These are phyloP conservation scores for Oscheius sp. DNA, from an alignment of 2,888 invertebrate genomes.

Conservation along the genomic window DNA sequence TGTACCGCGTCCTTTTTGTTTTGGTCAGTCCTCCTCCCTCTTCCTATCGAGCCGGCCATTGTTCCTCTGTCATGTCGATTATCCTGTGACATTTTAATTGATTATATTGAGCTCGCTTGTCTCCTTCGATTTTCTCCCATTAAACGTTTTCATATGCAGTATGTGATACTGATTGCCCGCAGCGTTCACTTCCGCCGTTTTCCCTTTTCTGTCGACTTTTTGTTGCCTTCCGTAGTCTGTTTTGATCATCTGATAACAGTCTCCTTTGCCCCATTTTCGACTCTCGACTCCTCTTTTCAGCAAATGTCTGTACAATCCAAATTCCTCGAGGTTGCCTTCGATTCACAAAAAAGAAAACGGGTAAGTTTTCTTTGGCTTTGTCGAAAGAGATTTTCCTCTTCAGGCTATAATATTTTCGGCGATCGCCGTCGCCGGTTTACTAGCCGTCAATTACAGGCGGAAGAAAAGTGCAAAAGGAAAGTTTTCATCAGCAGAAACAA, in stretches of 20 bases:
- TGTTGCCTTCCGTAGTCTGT: conserved; percentile 14
- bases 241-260: conserved; percentile 9
- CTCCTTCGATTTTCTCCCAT: conserved; percentile 1
- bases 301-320: conserved; percentile 62
- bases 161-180: not conserved
- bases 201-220: not conserved
- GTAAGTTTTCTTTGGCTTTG: not conserved
- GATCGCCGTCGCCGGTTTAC: not conserved
- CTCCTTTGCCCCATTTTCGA: not conserved
- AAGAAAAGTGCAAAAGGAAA: not conserved
- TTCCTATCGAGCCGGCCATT: not conserved
- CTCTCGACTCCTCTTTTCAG: not conserved
- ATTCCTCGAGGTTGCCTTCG: conserved; percentile 53
- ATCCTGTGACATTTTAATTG: not conserved
- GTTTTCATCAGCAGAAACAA: not conserved
- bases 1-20: not conserved
- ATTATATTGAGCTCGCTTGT: not conserved
- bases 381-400: not conserved
- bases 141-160: not conserved
- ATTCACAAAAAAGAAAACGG: conserved; percentile 52
- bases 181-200: conserved; percentile 1
- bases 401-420: not conserved
- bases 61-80: not conserved
- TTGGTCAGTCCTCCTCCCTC: not conserved
- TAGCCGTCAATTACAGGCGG: conserved; percentile 6